Conservation (phyloP, 2,888 invertebrate species). For the Cremastobaeus sp. region DNA sequence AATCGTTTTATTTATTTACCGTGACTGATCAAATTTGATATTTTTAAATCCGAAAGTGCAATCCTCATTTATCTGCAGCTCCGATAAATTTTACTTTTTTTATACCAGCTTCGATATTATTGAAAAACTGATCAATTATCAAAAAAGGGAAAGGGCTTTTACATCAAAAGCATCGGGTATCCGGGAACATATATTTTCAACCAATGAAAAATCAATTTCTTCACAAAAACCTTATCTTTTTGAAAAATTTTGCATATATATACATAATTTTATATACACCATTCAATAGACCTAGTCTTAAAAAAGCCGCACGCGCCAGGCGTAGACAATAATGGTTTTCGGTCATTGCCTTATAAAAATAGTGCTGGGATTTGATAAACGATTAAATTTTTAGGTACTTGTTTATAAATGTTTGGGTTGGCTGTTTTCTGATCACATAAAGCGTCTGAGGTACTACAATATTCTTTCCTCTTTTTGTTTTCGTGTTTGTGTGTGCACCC, state of each 20-base stretch:
- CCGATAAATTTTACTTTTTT: no score
- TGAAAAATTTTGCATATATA: no score
- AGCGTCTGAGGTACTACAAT: conserved; percentile 32
- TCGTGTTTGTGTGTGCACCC: background rate
- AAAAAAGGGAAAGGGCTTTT: no score
- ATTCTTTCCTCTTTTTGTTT: conserved; percentile 2
- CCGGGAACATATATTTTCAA: no score
- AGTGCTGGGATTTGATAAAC: conserved; percentile 49
- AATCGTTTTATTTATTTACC: conserved; percentile 26
- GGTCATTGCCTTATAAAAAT: conserved; percentile 52
- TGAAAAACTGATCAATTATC: no score
- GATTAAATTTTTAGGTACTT: conserved; percentile 34
- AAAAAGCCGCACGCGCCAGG: conserved; percentile 52
- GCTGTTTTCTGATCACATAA: conserved; percentile 27
- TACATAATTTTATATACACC: conserved; percentile 23
- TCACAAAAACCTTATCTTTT: no score
- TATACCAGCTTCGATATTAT: no score
- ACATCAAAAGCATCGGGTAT: no score
- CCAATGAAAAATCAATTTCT: background rate
- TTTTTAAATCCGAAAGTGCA: no score
- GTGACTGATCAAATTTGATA: no score
- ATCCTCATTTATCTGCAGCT: no score
- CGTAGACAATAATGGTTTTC: conserved; percentile 24
- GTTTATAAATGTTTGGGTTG: conserved; percentile 38
- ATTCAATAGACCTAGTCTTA: conserved; percentile 31